Conservation (phyloP, 2,888 invertebrate species). For the Hyppa rectilinea region DNA sequence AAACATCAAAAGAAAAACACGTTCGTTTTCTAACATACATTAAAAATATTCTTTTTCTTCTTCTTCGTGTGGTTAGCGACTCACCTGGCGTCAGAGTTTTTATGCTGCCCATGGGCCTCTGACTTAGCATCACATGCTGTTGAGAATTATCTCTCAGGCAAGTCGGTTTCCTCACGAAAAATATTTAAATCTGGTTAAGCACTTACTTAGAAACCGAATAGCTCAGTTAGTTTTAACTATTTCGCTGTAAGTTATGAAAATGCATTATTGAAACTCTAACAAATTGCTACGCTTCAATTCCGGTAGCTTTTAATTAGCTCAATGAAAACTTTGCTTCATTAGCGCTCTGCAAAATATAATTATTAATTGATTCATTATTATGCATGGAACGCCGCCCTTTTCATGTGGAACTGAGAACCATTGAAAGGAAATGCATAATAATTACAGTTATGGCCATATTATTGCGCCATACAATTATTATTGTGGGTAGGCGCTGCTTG, state of each 20-base stretch:
- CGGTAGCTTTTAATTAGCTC: constrained; percentile 39
- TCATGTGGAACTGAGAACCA: neutral
- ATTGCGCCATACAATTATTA: neutral
- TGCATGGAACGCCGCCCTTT: neutral
- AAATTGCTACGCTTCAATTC: constrained; percentile 6
- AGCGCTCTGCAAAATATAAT: constrained; percentile 11
- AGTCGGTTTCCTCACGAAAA: too few species aligned
- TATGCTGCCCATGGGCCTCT: too few species aligned
- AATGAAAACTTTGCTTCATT: constrained; percentile 41
- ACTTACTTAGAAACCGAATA: neutral
- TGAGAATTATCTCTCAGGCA: too few species aligned
- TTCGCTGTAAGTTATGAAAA: constrained; percentile 13
- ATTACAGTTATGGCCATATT: neutral
- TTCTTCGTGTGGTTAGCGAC: too few species aligned
- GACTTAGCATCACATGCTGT: too few species aligned
- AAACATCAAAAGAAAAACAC: too few species aligned
- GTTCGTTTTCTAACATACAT: too few species aligned
- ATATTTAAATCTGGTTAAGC: neutral
- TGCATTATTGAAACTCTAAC: constrained; percentile 10
- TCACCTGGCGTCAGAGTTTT: too few species aligned
- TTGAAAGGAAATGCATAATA: constrained; percentile 2
- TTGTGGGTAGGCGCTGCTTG: neutral
- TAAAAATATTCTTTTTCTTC: too few species aligned
- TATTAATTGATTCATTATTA: constrained; percentile 18
- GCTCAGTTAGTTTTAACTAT: constrained; percentile 10